Evolutionary conservation across 2,888 invertebrate species (phyloP).

Genomic region (Danaus chrysippus): DNA sequence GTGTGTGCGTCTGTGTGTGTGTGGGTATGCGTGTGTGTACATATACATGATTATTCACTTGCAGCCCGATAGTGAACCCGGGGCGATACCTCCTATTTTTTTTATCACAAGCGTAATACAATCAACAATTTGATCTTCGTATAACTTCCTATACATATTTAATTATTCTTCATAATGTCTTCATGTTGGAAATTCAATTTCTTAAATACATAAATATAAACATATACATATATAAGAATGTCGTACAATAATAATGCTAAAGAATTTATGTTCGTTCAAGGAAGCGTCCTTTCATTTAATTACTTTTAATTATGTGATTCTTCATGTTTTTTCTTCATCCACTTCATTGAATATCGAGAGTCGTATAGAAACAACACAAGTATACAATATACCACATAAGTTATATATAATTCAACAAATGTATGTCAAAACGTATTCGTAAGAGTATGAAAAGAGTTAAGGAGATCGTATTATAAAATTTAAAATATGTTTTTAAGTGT

Average conservation of each 20-base stretch:
- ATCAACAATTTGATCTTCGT: constrained; percentile 12
- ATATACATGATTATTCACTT: background rate
- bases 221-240: background rate
- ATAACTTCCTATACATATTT: background rate
- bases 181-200: too few relatives aligned
- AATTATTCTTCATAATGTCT: too few relatives aligned
- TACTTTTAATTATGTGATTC: constrained; percentile 4
- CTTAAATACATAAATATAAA: too few relatives aligned
- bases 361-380: background rate
- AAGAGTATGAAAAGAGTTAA: background rate
- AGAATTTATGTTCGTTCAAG: background rate
- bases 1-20: too few relatives aligned
- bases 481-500: background rate
- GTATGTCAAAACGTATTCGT: too few relatives aligned
- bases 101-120: constrained; percentile 22
- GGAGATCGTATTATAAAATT: background rate
- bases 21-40: background rate
- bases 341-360: background rate
- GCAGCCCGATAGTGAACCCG: background rate
- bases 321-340: background rate
- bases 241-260: background rate
- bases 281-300: background rate
- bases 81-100: constrained; percentile 9
- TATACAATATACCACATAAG: too few relatives aligned
- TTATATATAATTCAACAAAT: too few relatives aligned